These are phyloP conservation scores for Hydrozoanthus gracilis DNA, from an alignment of 92 coral and sea anemone species.

Conservation along the genomic window DNA sequence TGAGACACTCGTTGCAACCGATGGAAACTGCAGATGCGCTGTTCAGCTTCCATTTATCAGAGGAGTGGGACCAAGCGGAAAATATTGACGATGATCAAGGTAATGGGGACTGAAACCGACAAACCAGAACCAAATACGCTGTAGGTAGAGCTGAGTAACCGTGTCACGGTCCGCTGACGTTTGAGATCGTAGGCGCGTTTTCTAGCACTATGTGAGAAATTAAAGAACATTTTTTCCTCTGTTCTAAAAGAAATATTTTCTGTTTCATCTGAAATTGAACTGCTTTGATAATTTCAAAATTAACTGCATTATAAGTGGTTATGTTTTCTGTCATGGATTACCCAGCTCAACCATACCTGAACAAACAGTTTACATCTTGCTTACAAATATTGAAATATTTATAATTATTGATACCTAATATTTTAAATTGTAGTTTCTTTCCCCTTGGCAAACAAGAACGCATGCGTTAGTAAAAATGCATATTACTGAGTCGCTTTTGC, in stretches of 20 bases:
- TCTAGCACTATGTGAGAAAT: not conserved
- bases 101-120: not conserved
- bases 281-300: too few species aligned
- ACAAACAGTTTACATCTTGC: too few species aligned
- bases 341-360: too few species aligned
- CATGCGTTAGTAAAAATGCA: too few species aligned
- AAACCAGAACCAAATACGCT: not conserved
- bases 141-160: not conserved
- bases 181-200: not conserved
- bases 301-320: too few species aligned
- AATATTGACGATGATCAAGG: slow-evolving; percentile 32
- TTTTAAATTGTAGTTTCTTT: too few species aligned
- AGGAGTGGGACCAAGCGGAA: slow-evolving; percentile 36
- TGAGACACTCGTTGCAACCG: slow-evolving; percentile 81
- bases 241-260: not conserved
- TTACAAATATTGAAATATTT: too few species aligned
- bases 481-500: too few species aligned
- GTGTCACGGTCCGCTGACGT: not conserved
- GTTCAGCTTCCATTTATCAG: slow-evolving; percentile 46
- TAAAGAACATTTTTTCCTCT: not conserved
- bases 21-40: slow-evolving; percentile 91
- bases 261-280: too few species aligned
- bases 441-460: too few species aligned
- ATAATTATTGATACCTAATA: too few species aligned
- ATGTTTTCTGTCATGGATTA: too few species aligned